phyloP scores from a whole-genome alignment of 2,113 vertebrate species.

The Holacanthus passer region DNA sequence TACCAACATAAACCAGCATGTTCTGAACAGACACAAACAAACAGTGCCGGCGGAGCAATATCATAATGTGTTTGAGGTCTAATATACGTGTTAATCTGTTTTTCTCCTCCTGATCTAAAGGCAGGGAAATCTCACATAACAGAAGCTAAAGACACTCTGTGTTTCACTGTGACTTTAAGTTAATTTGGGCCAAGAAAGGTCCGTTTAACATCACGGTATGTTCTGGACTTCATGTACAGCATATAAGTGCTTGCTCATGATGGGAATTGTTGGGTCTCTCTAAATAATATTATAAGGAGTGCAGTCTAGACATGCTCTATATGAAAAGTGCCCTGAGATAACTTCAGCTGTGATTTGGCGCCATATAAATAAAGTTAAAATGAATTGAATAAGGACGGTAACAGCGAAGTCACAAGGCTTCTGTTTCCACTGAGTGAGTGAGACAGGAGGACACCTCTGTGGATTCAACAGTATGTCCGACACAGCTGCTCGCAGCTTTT shows the following conservation, averaged over 20 bases:
- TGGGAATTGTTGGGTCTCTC: too few species aligned
- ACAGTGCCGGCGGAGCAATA: too few species aligned
- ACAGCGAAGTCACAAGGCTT: slow-evolving; percentile 33
- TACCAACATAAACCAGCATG: too few species aligned
- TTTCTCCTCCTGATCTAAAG: neutral
- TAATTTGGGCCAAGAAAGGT: neutral
- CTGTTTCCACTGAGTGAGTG: slow-evolving; percentile 17
- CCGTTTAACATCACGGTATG: neutral
- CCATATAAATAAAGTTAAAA: too few species aligned
- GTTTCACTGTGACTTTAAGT: neutral
- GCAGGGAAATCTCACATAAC: neutral
- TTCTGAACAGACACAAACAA: too few species aligned
- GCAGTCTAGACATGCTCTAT: too few species aligned
- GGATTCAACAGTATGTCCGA: slow-evolving; percentile 33
- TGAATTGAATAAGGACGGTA: too few species aligned
- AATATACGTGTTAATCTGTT: neutral
- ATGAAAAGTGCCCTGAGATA: too few species aligned
- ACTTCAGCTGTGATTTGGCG: too few species aligned
- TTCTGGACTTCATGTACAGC: slow-evolving; percentile 18
- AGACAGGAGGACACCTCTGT: slow-evolving; percentile 48
- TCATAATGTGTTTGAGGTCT: too few species aligned
- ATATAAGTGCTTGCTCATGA: too few species aligned
- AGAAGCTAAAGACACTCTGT: neutral
- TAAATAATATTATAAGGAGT: too few species aligned
- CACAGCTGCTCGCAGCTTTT: slow-evolving; percentile 38